Conservation (phyloP, 1,140 invertebrate genomes). For the Drosophila melanogaster region Release_6_plus_ISO1_MT NC_004354.4:4247001-4247500, state of each 20-base stretch:
- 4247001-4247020: no score
- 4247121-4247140: not conserved
- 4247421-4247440: not conserved
- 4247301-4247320: conserved; percentile 40
- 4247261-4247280: not conserved
- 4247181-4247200: conserved; percentile 3
- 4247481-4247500: not conserved
- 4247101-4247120: not conserved
- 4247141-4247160: conserved; percentile 13
- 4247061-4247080: no score
- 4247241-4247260: conserved; percentile 24
- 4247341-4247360: conserved; percentile 65
- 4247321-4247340: conserved; percentile 16
- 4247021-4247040: no score
- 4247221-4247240: conserved; percentile 26
- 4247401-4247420: not conserved
- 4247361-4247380: conserved; percentile 54
- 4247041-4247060: not conserved
- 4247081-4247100: no score
- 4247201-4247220: conserved; percentile 36
- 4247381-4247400: conserved; percentile 42
- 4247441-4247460: conserved; percentile 31
- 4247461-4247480: conserved; percentile 1
- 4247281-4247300: conserved; percentile 25
- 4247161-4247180: not conserved